phyloP scores from a whole-genome alignment of 92 coral and sea anemone species.

The Paragorgia papillata region DNA sequence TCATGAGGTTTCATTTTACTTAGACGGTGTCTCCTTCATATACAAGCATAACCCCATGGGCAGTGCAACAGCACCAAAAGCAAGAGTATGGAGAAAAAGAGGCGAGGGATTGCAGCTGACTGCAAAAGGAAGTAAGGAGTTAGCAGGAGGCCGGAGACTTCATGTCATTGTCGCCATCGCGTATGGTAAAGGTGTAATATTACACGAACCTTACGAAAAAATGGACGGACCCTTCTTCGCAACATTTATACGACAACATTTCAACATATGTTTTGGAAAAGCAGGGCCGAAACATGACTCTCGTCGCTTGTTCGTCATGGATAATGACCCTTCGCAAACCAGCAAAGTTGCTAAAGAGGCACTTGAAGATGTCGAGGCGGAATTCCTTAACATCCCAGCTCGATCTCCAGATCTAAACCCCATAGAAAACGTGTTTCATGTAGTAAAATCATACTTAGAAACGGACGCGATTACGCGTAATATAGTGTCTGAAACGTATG shows the following conservation, averaged over 20 bases:
- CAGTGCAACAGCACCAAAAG: conserved; percentile 17
- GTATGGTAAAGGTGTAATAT: conserved; percentile 51
- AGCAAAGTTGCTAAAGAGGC: no score
- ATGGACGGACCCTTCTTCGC: conserved; percentile 53
- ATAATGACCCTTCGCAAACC: no score
- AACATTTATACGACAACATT: conserved; percentile 44
- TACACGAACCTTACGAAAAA: conserved; percentile 55
- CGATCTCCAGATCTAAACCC: no score
- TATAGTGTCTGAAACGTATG: conserved; percentile 20
- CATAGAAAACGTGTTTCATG: conserved; percentile 42
- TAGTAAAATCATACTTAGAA: conserved; percentile 26
- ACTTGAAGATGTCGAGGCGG: conserved; percentile 49
- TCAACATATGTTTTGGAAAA: conserved; percentile 53
- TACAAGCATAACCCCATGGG: conserved; percentile 47
- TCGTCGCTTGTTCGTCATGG: conserved; percentile 56
- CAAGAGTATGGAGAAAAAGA: conserved; percentile 49
- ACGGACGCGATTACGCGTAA: conserved; percentile 4
- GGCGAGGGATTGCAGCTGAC: conserved; percentile 50
- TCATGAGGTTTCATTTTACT: no score
- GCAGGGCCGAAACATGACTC: conserved; percentile 53
- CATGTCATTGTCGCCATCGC: conserved; percentile 59
- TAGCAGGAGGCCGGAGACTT: conserved; percentile 53
- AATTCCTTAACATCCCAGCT: conserved; percentile 45
- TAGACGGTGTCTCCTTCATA: conserved; percentile 56
- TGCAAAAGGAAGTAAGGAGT: conserved; percentile 55